Evolutionary conservation across 2,797 vertebrate species (phyloP), one percentile per base, ranked within the genome.

Genomic region (Notolabrus celidotus): DNA sequence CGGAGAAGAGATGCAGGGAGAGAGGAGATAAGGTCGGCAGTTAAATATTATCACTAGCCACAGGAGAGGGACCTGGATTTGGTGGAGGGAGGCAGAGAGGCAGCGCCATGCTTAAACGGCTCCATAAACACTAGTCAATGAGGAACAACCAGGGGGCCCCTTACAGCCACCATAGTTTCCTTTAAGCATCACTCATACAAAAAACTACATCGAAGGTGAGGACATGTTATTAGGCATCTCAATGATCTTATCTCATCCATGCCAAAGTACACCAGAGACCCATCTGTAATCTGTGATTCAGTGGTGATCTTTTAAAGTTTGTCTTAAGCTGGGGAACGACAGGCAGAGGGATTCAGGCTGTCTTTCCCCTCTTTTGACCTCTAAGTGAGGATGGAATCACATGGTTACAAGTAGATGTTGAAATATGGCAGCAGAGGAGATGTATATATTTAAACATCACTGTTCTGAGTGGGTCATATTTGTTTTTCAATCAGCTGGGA

Each of bases 31-130:
- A 92, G 88, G 81, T 86, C 88, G 84, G 82, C 74, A 69, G 87
- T 92, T 91, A 89, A 92, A 93, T 92, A 90, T 92, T 92, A 92
- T 91, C 86, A 61, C 77, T 59, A 71, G 79, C 78, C 85, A 84
- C 84, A 85, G 75, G 85, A 86, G 87, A 90, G 85, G 59, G 55
- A 67, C 72, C 34, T 51, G 63, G 56, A 57, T 78, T 73, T 72
- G 75, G 68, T 51, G 66, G 63, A 65, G 67, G 77, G 59, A 39
- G 23, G 67, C 31, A 54, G 67, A 57, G 63, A 84, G 74, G 75
- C 27, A 54, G 71, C 15, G 33, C 75, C 69, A 57, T 81, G 80
- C 77, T 79, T 76, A 90, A 91, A 91, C 50, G 61, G 67, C 66
- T 83, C 77, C 63, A 77, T 87, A 84, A 89, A 90, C 45, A 42